These are phyloP conservation scores for Eonycteris spelaea DNA, from an alignment of 2,113 vertebrate species.

Conservation along the genomic window DNA sequence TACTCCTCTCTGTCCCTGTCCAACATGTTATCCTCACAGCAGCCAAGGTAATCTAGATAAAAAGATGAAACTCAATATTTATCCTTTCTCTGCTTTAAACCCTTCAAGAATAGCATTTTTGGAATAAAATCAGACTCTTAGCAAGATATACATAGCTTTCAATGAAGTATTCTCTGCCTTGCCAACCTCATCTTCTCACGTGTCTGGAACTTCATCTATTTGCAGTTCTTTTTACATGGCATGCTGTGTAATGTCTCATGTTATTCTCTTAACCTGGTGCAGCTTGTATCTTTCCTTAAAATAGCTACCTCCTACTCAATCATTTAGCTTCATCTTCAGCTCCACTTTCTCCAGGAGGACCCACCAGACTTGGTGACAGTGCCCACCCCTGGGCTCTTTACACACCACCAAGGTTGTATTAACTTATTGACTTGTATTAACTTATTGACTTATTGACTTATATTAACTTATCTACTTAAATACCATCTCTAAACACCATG, in stretches of 20 bases:
- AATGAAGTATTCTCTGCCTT: neutral
- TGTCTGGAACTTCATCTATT: neutral
- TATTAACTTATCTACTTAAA: neutral
- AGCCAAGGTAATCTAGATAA: neutral
- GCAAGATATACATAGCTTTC: neutral
- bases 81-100: neutral
- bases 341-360: neutral
- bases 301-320: neutral
- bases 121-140: neutral
- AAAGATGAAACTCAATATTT: neutral
- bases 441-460: neutral
- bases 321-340: neutral
- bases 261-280: neutral
- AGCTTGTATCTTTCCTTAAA: neutral
- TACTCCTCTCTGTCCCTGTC: neutral
- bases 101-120: neutral
- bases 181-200: neutral
- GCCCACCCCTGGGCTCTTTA: neutral
- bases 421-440: neutral
- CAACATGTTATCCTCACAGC: neutral
- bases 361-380: too few species aligned
- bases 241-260: neutral
- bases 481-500: neutral
- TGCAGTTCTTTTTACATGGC: neutral
- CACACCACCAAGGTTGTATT: neutral